These are phyloP conservation scores for Arothron firmamentum DNA, from an alignment of 2,113 vertebrate species.

Conservation along the genomic window DNA sequence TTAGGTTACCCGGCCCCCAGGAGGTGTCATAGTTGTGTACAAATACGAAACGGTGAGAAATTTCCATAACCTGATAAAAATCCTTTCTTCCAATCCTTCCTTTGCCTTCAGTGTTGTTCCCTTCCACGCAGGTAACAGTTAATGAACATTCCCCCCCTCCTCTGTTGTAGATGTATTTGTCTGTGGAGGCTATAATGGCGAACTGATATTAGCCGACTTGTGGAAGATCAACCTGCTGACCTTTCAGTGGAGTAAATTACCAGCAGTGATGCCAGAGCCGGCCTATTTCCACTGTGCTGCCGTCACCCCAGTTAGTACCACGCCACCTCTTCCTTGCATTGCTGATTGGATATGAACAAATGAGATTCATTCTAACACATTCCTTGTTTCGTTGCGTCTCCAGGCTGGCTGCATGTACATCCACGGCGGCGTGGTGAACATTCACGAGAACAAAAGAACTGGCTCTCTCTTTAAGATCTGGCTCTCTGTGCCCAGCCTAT, in stretches of 20 bases:
- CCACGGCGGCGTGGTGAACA: constrained; percentile 96
- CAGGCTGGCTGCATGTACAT: constrained; percentile 99
- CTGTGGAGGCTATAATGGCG: constrained; percentile 94
- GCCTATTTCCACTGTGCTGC: constrained; percentile 98
- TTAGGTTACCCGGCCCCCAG: constrained; percentile 94
- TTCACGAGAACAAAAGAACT: constrained; percentile 95
- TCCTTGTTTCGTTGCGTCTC: not conserved
- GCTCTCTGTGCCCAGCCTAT: constrained; percentile 91
- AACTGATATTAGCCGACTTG: constrained; percentile 90
- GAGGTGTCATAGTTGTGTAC: constrained; percentile 96
- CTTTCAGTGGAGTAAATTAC: constrained; percentile 93
- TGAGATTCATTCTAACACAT: not conserved
- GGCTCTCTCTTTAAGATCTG: constrained; percentile 97
- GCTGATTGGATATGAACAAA: not conserved
- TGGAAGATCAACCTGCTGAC: constrained; percentile 93
- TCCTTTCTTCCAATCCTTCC: no score
- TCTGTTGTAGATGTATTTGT: constrained; percentile 85
- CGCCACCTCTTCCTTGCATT: no score
- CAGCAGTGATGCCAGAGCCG: constrained; percentile 92
- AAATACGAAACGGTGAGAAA: constrained; percentile 89
- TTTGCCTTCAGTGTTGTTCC: not conserved
- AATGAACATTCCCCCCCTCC: not conserved
- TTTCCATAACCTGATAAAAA: not conserved
- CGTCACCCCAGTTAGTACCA: constrained; percentile 87
- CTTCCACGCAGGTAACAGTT: not conserved